phyloP scores from a whole-genome alignment of 2,113 vertebrate species.

The Barnardius zonarius region DNA sequence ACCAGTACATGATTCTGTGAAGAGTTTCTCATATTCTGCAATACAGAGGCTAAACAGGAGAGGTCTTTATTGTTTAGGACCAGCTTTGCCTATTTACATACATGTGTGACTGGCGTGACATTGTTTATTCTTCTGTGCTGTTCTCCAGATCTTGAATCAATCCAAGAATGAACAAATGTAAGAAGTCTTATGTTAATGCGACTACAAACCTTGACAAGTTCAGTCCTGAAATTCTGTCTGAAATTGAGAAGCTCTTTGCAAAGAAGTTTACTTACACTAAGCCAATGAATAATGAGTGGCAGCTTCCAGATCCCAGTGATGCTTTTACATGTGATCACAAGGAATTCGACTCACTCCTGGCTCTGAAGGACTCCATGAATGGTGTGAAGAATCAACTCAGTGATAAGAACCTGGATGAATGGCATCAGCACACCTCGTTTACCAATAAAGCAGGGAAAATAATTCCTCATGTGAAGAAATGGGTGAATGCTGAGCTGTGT shows the following conservation, averaged over 20 bases:
- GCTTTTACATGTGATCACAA: conserved; percentile 69
- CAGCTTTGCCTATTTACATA: not conserved
- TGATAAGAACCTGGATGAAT: conserved; percentile 91
- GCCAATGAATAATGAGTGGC: conserved; percentile 78
- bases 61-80: not conserved
- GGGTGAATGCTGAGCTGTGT: conserved; percentile 88
- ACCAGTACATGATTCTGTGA: not conserved
- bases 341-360: conserved; percentile 74
- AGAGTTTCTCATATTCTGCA: not conserved
- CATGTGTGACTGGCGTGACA: not conserved
- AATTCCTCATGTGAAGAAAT: conserved; percentile 79
- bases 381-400: conserved; percentile 89
- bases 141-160: conserved; percentile 42
- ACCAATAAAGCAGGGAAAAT: conserved; percentile 92
- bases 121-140: not conserved
- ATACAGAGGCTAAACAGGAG: not conserved
- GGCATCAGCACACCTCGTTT: conserved; percentile 92
- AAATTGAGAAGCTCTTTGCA: conserved; percentile 80
- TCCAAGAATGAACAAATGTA: conserved; percentile 81
- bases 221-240: conserved; percentile 72
- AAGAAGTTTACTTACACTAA: conserved; percentile 82
- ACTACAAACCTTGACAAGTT: conserved; percentile 44
- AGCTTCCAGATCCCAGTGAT: conserved; percentile 76
- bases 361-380: conserved; percentile 87
- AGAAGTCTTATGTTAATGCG: conserved; percentile 65